Base-by-base conservation (phyloP, 2,888 invertebrate species). In the Lapara coniferarum region DNA sequence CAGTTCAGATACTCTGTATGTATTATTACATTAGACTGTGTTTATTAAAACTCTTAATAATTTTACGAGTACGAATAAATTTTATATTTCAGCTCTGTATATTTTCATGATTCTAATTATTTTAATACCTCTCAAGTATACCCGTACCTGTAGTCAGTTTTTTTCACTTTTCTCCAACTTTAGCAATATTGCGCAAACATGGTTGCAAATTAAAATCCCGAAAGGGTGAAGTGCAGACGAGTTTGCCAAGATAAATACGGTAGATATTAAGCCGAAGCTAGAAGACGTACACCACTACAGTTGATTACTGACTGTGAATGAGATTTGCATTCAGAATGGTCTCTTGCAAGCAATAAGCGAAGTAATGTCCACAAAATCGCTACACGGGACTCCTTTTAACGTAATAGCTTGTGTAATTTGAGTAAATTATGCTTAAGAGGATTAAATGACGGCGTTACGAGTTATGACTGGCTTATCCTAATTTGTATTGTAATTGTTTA, bases 281-380 rank as follows among this genome's bases (percentile, higher is more conserved):
- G 10, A 12, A 66, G 71, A 67, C 19, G 66, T 25, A 44, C 63
- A 70, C 56, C 68, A 72, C 72, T 72, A 59, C 66, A 71, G 70
- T 73, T 71, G 73, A 73, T 72, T 71, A 73, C 75, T 70, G 51
- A 63, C 73, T 49, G 56, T 13, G 69, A 69, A 71, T 73, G 72
- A 74, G 73, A 80, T 82, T 81, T 80, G 78, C 80, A 83, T 82
- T 75, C 70, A 66, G 77, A 81, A 81, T 67, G 71, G 69, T 69
- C 71, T 68, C 73, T 73, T 73, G 70, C 77, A 73, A 75, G 75
- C 71, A 73, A 75, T 74, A 73, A 73, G 71, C 52, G 53, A 66
- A 59, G 69, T 72, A 75, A 76, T 72, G 68, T 71, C 59, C 71
- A 69, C 68, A 67, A 68, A 75, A 77, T 77, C 46, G 49, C 56